phyloP scores from a whole-genome alignment of 1,140 invertebrate species.

The Drosophila arawakana region DNA sequence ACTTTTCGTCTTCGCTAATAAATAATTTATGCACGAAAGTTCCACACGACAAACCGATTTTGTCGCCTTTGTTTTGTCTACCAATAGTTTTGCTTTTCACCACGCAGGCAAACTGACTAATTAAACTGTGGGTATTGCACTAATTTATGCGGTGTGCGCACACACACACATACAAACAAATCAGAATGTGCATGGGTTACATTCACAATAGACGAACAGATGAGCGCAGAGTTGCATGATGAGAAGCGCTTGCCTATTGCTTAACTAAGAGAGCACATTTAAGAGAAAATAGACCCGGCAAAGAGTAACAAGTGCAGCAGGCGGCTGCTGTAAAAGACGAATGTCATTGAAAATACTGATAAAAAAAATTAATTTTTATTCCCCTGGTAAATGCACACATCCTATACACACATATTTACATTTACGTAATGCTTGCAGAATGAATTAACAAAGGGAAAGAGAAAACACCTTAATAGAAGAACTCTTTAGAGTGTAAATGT shows the following conservation, averaged over 20 bases:
- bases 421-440: constrained; percentile 36
- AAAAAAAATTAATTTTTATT: constrained; percentile 44
- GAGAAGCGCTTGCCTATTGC: constrained; percentile 17
- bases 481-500: background rate
- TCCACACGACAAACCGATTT: constrained; percentile 13
- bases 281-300: constrained; percentile 5
- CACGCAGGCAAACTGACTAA: background rate
- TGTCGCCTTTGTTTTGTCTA: background rate
- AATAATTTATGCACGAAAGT: constrained; percentile 55
- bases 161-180: background rate
- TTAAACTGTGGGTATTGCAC: constrained; percentile 26
- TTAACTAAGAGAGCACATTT: constrained; percentile 20
- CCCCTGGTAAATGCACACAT: constrained; percentile 6
- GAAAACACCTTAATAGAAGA: background rate
- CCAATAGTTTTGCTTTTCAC: background rate
- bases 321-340: constrained; percentile 22
- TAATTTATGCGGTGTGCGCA: constrained; percentile 33
- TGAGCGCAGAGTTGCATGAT: constrained; percentile 42
- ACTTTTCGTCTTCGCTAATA: constrained; percentile 19
- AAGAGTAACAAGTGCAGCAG: constrained; percentile 28
- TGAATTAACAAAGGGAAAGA: background rate
- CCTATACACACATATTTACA: background rate
- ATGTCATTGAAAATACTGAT: constrained; percentile 34
- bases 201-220: constrained; percentile 52
- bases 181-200: constrained; percentile 9